phyloP scores from a whole-genome alignment of 2,888 invertebrate species.

The Drosophila aldrichi region DNA sequence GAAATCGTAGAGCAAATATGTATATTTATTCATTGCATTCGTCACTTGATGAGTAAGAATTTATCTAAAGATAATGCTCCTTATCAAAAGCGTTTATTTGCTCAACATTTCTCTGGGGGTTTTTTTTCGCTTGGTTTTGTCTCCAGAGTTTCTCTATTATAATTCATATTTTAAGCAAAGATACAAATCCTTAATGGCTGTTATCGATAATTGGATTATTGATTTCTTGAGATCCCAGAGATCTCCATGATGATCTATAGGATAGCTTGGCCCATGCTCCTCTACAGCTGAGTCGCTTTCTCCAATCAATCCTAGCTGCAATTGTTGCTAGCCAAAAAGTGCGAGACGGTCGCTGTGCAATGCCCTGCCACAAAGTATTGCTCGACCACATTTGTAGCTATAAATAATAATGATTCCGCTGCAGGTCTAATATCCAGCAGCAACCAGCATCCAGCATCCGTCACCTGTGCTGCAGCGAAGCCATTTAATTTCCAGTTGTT shows the following conservation, averaged over 20 bases:
- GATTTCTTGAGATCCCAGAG: not conserved
- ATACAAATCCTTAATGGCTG: not conserved
- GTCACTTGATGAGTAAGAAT: conserved; percentile 1
- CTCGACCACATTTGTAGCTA: conserved; percentile 46
- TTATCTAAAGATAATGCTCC: conserved; percentile 1
- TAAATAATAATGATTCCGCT: conserved; percentile 39
- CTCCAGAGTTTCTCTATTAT: not conserved
- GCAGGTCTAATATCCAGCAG: conserved; percentile 9
- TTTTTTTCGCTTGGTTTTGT: not conserved
- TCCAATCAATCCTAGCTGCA: not conserved
- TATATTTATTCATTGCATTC: not conserved
- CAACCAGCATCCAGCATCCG: conserved; percentile 8
- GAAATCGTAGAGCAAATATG: not conserved
- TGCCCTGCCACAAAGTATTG: conserved; percentile 14
- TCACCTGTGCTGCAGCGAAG: conserved; percentile 59
- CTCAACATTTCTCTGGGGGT: not conserved
- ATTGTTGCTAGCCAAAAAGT: conserved; percentile 11
- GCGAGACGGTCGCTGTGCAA: conserved; percentile 6
- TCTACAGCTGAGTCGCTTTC: not conserved
- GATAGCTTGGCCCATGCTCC: not conserved
- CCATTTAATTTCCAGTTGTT: conserved; percentile 52
- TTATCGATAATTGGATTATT: not conserved
- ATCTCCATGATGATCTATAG: not conserved
- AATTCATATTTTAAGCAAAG: not conserved
- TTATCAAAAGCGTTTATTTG: not conserved